Conservation (phyloP, 1,140 invertebrate species). For the Aphis gossypii region DNA sequence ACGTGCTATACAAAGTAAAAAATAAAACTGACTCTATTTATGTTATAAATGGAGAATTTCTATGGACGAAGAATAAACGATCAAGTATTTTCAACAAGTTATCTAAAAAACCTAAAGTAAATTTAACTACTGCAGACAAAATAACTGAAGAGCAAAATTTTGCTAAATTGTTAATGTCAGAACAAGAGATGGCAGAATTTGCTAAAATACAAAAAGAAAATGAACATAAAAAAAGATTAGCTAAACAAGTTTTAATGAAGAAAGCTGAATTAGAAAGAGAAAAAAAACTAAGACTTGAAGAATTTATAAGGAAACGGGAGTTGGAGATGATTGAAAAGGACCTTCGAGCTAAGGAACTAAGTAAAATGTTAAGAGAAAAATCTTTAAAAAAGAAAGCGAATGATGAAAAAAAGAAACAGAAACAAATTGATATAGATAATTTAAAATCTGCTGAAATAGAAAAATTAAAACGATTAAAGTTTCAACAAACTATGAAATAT, state of each 20-base stretch:
- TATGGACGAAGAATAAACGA: background rate
- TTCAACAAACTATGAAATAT: background rate
- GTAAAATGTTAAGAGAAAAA: background rate
- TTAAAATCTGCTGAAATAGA: background rate
- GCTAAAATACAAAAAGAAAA: background rate
- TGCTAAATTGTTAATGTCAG: too few species aligned
- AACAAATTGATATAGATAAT: background rate
- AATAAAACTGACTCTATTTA: conserved; percentile 44
- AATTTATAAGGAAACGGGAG: background rate
- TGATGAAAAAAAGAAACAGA: background rate
- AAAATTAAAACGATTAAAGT: background rate
- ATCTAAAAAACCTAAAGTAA: background rate
- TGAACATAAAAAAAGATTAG: background rate
- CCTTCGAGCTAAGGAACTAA: background rate
- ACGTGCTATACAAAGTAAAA: conserved; percentile 34
- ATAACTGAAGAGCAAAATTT: background rate
- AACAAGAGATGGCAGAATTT: background rate
- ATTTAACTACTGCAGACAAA: background rate
- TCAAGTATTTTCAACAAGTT: background rate
- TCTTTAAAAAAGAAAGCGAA: background rate
- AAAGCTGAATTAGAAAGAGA: background rate
- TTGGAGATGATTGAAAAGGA: background rate
- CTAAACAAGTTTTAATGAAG: background rate
- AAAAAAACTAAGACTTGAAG: background rate
- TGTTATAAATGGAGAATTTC: conserved; percentile 29